A percentile compares a stretch with the other conserved stretches of the same genome.
Evolutionary conservation across 2,113 vertebrate species (phyloP).

Genomic region (Pomatorhinus ruficollis): DNA sequence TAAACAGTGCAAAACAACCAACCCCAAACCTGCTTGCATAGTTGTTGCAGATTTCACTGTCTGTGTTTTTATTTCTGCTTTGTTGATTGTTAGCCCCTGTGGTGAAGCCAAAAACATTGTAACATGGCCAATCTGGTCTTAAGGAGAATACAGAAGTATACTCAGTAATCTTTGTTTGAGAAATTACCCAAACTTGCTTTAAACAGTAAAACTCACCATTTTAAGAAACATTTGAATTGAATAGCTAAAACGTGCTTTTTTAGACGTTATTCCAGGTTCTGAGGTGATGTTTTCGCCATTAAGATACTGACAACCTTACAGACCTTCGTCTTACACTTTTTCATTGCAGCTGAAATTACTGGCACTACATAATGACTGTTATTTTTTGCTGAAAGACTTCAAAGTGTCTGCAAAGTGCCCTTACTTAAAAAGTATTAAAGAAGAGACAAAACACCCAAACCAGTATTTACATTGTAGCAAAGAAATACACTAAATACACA

Average conservation of each 20-base stretch:
- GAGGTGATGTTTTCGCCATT: neutral
- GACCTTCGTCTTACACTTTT: neutral
- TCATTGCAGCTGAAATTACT: neutral
- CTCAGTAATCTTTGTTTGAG: neutral
- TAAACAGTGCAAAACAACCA: neutral
- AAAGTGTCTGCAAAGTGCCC: neutral
- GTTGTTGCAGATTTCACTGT: neutral
- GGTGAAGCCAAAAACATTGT: neutral
- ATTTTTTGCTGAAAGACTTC: neutral
- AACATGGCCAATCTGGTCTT: neutral
- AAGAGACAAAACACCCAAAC: neutral
- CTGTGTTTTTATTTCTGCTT: neutral
- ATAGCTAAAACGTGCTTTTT: neutral
- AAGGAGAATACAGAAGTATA: neutral
- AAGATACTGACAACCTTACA: neutral
- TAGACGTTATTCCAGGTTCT: neutral
- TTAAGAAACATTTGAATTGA: neutral
- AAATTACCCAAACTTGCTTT: neutral
- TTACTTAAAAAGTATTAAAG: neutral
- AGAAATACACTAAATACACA: neutral
- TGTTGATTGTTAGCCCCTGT: neutral
- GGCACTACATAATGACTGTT: neutral
- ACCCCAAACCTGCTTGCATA: neutral
- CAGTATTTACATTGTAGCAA: neutral
- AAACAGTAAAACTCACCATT: neutral